phyloP scores from a whole-genome alignment of 2,797 vertebrate species.

The Acrossocheilus wenchowensis region DNA sequence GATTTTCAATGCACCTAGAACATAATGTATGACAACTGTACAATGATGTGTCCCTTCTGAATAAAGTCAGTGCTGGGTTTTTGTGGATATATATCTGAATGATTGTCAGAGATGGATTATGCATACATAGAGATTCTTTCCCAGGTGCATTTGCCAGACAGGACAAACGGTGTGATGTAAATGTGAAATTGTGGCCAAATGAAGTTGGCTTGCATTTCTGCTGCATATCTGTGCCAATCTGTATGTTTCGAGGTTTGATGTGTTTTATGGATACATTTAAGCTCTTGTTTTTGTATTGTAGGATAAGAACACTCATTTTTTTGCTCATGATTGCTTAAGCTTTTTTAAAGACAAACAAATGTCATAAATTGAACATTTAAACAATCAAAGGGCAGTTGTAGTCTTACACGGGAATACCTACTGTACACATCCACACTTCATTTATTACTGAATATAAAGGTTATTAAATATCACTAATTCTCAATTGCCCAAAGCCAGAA shows the following conservation, averaged over 20 bases:
- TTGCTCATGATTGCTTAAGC: not conserved
- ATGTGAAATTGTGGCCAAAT: not conserved
- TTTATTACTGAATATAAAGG: conserved; percentile 45
- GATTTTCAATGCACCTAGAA: not conserved
- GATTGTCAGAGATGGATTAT: not conserved
- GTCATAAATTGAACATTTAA: conserved; percentile 27
- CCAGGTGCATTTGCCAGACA: not conserved
- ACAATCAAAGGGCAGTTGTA: conserved; percentile 27
- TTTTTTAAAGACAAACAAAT: conserved; percentile 30
- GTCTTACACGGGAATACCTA: conserved; percentile 10
- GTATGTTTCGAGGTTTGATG: not conserved
- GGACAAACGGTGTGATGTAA: not conserved
- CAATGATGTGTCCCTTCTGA: conserved; percentile 14
- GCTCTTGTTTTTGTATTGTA: not conserved
- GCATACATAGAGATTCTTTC: not conserved
- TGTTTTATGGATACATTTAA: not conserved
- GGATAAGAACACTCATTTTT: not conserved
- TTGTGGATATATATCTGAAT: not conserved
- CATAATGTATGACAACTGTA: not conserved
- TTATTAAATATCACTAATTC: conserved; percentile 52
- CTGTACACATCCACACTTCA: conserved; percentile 9
- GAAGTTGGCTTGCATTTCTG: not conserved
- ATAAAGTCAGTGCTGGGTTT: not conserved
- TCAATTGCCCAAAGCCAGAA: conserved; percentile 29
- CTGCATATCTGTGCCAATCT: not conserved